These are phyloP conservation scores for Enchytraeus crypticus DNA, from an alignment of 2,888 invertebrate species.

Conservation along the genomic window DNA sequence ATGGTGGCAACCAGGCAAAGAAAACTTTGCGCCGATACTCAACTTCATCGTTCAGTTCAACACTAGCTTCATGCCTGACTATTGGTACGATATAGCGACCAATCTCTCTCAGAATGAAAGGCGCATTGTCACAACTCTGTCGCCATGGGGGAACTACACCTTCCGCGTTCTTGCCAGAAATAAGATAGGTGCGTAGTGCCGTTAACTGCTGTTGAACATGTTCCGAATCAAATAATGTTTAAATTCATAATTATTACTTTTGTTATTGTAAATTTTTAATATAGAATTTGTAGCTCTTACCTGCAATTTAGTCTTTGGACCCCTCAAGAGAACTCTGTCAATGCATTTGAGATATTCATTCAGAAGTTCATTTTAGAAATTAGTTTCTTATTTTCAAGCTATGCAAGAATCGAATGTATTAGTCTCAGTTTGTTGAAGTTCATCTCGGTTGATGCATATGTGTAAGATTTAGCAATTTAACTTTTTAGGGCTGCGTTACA, in stretches of 20 bases:
- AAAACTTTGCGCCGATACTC: slow-evolving; percentile 87
- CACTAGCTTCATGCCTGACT: slow-evolving; percentile 83
- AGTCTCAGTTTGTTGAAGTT: no score
- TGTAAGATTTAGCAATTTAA: no score
- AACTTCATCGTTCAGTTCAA: slow-evolving; percentile 84
- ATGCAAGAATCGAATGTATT: no score
- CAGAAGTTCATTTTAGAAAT: no score
- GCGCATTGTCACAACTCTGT: slow-evolving; percentile 30
- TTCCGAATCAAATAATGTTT: neutral
- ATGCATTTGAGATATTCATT: no score
- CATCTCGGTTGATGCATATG: no score
- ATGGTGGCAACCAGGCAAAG: slow-evolving; percentile 80
- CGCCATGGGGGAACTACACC: slow-evolving; percentile 44
- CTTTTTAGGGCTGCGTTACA: no score
- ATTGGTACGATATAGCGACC: slow-evolving; percentile 73
- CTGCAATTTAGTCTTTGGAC: no score
- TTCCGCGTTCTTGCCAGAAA: slow-evolving; percentile 47
- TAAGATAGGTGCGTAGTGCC: slow-evolving; percentile 42
- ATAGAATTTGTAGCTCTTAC: no score
- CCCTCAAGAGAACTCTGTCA: no score
- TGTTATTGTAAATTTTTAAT: slow-evolving; percentile 24
- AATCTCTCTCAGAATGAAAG: slow-evolving; percentile 37
- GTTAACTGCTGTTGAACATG: neutral
- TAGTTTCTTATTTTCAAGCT: no score
- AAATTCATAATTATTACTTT: neutral